Evolutionary conservation across 2,888 invertebrate genomes (phyloP), one percentile per base, ranked within the genome.

Genomic region (Anoplius nigerrimus): DNA sequence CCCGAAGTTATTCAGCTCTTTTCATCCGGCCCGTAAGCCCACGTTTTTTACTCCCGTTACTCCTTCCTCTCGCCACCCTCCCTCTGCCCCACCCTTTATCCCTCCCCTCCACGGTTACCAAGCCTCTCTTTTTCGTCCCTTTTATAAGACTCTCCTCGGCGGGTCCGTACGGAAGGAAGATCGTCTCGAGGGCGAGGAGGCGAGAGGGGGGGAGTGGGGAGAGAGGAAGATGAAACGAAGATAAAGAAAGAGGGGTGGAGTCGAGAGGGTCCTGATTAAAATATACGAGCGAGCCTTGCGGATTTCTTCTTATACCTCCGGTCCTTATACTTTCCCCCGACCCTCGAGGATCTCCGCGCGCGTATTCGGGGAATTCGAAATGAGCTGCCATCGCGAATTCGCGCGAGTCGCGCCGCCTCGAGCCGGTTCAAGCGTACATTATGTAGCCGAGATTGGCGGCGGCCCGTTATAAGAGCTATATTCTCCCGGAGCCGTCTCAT

Each of bases 1-100:
- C 85, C 87, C 77, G 73, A 84, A 88, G 87, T 88, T 88, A 88
- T 88, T 88, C 88, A 87, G 85, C 85, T 87, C 88, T 86, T 87
- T 87, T 87, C 84, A 87, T 85, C 81, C 83, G 79, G 75, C 80
- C 81, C 81, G 78, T 77, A 80, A 80, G 77, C 79, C 69, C 66
- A 70, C 73, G 78, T 74, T 73, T 82, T 74, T 76, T 72, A 74
- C 74, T 74, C 66, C 75, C 77, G 77, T 80, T 71, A 75, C 74
- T 78, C 75, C 71, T 75, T 74, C 72, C 78, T 78, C 72, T 55
- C 65, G n/a, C n/a, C n/a, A n/a, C 71, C 68, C 72, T 63, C 72
- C 69, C 65, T 24, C 18, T 51, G n/a, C 61, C 71, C 55, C 54
- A 53, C 57, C 43, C 22, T 51, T 57, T 65, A 69, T 66, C 60